phyloP scores from a whole-genome alignment of 2,888 invertebrate species.

The Mythimna loreyi region DNA sequence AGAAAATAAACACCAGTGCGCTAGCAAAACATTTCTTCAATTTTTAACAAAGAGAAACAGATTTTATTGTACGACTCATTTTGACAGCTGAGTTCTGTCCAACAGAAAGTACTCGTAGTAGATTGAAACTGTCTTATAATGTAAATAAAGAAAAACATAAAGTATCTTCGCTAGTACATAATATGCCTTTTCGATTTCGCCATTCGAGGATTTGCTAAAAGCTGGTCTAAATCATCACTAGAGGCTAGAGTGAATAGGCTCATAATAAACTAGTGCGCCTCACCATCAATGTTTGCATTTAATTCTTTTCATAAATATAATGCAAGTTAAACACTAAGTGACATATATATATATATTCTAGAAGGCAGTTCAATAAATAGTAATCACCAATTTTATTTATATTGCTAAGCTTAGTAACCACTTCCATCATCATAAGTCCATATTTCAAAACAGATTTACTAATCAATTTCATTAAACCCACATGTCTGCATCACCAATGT shows the following conservation, averaged over 20 bases:
- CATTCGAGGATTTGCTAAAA: neutral
- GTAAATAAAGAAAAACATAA: conserved; percentile 25
- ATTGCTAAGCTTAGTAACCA: neutral
- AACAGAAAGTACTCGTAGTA: conserved; percentile 4
- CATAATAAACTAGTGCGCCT: too few species aligned
- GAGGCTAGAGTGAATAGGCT: too few species aligned
- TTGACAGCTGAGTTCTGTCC: conserved; percentile 35
- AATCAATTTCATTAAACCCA: neutral
- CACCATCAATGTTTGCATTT: too few species aligned
- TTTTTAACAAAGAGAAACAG: neutral
- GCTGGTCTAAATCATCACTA: neutral
- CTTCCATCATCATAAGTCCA: neutral
- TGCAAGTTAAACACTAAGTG: too few species aligned
- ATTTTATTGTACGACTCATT: conserved; percentile 26
- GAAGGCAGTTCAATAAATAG: too few species aligned
- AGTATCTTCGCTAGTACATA: neutral
- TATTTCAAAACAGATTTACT: neutral
- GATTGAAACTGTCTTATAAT: conserved; percentile 9
- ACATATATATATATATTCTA: too few species aligned
- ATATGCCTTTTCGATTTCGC: neutral
- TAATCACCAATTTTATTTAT: neutral
- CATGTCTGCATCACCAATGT: neutral
- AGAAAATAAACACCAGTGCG: conserved; percentile 23
- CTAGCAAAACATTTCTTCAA: conserved; percentile 16
- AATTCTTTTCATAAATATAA: too few species aligned